A percentile compares a stretch with the other conserved stretches of the same genome.
These are phyloP conservation scores for Channallabes apus DNA, from an alignment of 2,797 vertebrate species.

Conservation along the genomic window DNA sequence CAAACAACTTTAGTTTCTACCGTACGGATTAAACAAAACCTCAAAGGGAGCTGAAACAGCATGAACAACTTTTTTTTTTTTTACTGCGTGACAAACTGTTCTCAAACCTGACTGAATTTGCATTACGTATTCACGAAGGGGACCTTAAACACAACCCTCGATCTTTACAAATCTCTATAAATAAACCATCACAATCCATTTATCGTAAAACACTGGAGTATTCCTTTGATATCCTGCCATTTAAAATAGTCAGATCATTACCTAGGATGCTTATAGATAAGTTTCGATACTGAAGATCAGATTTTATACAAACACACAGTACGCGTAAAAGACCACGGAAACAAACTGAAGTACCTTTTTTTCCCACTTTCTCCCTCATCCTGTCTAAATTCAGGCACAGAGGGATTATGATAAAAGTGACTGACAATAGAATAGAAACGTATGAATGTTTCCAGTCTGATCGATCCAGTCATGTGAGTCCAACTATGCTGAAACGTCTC, in stretches of 20 bases:
- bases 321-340: not conserved
- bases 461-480: not conserved
- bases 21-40: not conserved
- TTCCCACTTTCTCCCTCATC: not conserved
- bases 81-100: not conserved
- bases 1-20: not conserved
- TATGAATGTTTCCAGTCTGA: not conserved
- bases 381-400: not conserved
- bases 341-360: not conserved
- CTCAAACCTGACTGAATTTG: not conserved
- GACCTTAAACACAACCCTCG: not conserved
- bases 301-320: not conserved
- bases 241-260: not conserved
- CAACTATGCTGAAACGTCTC: no score
- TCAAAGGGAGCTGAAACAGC: not conserved
- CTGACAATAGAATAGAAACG: not conserved
- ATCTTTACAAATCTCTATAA: no score
- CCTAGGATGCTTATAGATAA: not conserved
- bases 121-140: not conserved
- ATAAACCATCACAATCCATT: no score
- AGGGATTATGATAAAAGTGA: not conserved
- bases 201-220: not conserved
- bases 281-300: not conserved
- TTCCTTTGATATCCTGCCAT: constrained; percentile 12
- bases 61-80: not conserved